phyloP scores from a whole-genome alignment of 2,113 vertebrate genomes.

The Lonchura striata region DNA sequence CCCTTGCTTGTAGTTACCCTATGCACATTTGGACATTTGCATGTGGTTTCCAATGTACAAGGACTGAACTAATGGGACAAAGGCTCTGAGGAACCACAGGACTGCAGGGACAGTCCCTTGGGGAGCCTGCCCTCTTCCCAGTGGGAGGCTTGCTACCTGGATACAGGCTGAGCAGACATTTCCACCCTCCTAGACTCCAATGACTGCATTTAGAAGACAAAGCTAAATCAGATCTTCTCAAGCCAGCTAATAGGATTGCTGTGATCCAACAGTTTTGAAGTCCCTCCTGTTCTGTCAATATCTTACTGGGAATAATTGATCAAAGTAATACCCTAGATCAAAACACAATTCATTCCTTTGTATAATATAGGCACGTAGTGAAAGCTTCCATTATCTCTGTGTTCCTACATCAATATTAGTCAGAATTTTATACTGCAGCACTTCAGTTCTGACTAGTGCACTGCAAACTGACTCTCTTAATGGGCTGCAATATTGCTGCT shows the following conservation, averaged over 20 bases:
- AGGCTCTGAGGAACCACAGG: background rate
- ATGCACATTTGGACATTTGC: background rate
- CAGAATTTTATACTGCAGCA: background rate
- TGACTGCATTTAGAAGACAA: background rate
- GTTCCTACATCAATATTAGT: background rate
- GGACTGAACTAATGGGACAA: background rate
- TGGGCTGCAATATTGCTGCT: background rate
- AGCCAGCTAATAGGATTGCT: background rate
- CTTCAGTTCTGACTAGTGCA: background rate
- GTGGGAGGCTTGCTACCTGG: background rate
- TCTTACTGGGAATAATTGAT: background rate
- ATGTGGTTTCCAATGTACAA: background rate
- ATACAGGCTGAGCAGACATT: background rate
- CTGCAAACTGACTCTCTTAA: background rate
- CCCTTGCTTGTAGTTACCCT: background rate
- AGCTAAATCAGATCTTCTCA: background rate
- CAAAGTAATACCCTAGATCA: background rate
- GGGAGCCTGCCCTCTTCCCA: background rate
- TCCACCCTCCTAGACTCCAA: background rate
- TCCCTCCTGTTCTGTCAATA: background rate
- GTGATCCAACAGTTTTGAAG: background rate
- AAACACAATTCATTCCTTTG: constrained; percentile 2
- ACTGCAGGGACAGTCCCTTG: background rate
- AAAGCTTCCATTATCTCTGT: background rate
- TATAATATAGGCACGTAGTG: background rate